A percentile compares a stretch with the other conserved stretches of the same genome.
Conservation (phyloP, 2,888 invertebrate species). For the Lithophane ornitopus region DNA sequence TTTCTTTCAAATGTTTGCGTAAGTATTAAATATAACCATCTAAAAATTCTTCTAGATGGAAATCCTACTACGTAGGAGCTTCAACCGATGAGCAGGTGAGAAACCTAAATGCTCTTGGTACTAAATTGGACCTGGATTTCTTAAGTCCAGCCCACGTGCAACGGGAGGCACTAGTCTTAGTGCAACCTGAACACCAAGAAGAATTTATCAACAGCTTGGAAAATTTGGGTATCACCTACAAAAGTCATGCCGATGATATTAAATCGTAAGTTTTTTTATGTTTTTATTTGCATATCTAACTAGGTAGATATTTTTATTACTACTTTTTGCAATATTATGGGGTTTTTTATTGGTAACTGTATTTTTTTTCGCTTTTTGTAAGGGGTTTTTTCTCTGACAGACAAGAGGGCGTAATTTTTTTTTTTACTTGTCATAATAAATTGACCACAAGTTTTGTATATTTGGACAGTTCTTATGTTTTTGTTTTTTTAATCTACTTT, state of each 20-base stretch:
- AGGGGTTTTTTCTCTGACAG: background rate
- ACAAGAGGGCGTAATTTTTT: background rate
- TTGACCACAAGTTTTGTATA: background rate
- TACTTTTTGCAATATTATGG: background rate
- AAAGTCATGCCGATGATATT: constrained; percentile 84
- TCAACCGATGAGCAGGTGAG: constrained; percentile 73
- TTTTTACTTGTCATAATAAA: background rate
- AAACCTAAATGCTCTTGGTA: constrained; percentile 69
- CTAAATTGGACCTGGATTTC: constrained; percentile 73
- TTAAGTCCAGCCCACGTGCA: constrained; percentile 74
- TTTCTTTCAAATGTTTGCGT: background rate
- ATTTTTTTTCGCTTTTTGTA: background rate
- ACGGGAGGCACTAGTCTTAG: constrained; percentile 83
- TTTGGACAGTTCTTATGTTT: background rate
- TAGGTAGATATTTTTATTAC: background rate
- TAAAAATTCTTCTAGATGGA: constrained; percentile 69
- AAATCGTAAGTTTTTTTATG: constrained; percentile 67
- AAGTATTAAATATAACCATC: background rate
- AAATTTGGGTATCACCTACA: constrained; percentile 77
- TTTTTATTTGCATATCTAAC: background rate
- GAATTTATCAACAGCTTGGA: constrained; percentile 78
- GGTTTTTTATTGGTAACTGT: background rate
- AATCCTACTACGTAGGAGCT: constrained; percentile 81
- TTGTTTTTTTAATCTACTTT: background rate
- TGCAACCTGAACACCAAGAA: constrained; percentile 78